These are phyloP conservation scores for Pantherophis vulpinus DNA, from an alignment of 2,797 vertebrate species.

Conservation along the genomic window DNA sequence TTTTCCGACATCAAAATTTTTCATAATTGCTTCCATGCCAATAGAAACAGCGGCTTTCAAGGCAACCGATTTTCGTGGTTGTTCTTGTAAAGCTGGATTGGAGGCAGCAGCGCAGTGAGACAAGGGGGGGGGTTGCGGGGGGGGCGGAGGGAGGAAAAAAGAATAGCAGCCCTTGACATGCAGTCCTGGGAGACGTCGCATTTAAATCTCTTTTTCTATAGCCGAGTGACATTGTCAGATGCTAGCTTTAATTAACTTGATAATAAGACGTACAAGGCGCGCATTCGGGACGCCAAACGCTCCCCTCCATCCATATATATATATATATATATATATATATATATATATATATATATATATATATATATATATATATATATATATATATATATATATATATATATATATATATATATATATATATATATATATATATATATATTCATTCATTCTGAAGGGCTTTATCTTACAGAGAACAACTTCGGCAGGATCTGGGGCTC, in stretches of 20 bases:
- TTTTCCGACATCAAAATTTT: constrained; percentile 88
- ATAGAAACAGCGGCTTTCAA: constrained; percentile 74
- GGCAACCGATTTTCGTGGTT: constrained; percentile 68
- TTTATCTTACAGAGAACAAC: constrained; percentile 63
- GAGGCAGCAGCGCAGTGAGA: neutral
- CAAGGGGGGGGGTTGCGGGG: no score
- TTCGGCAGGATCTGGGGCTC: neutral
- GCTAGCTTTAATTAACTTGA: constrained; percentile 99
- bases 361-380: neutral
- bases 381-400: no score
- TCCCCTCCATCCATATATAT: neutral
- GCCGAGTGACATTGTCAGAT: constrained; percentile 98
- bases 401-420: constrained; percentile 10
- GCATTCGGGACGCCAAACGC: constrained; percentile 82
- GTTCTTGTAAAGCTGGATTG: neutral
- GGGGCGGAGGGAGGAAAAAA: neutral
- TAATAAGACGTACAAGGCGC: constrained; percentile 96
- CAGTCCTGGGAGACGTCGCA: constrained; percentile 93
- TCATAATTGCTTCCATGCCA: constrained; percentile 90
- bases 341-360: constrained; percentile 8
- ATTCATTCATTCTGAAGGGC: constrained; percentile 68
- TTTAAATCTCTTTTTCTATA: constrained; percentile 99
- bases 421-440: no score
- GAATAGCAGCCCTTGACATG: constrained; percentile 91
- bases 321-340: no score